These are phyloP conservation scores for Oreochromis aureus DNA, from an alignment of 2,113 vertebrate species.

Conservation along the genomic window DNA sequence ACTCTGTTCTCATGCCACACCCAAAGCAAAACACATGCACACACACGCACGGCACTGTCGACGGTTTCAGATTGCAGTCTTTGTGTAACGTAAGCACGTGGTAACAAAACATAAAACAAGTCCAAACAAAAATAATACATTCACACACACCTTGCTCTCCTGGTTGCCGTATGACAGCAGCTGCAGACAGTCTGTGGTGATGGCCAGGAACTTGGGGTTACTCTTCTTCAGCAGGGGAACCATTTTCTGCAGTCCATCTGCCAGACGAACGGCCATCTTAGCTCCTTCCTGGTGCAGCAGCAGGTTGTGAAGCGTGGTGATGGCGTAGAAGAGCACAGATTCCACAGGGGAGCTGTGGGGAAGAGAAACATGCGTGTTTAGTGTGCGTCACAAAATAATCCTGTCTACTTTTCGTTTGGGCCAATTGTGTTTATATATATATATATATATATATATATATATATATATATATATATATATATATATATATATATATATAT, in stretches of 20 bases:
- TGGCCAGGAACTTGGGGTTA: conserved; percentile 96
- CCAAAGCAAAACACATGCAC: conserved; percentile 17
- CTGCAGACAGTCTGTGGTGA: conserved; percentile 97
- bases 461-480: not conserved
- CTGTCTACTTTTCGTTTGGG: not conserved
- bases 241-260: conserved; percentile 93
- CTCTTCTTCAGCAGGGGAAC: conserved; percentile 94
- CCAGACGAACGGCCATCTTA: conserved; percentile 98
- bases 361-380: not conserved
- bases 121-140: not conserved
- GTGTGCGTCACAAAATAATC: not conserved
- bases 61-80: not conserved
- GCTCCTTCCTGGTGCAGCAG: conserved; percentile 95
- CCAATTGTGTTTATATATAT: not conserved
- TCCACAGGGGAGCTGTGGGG: conserved; percentile 85
- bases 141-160: conserved; percentile 89
- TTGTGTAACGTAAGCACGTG: not conserved
- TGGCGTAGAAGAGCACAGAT: conserved; percentile 94
- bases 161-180: conserved; percentile 96
- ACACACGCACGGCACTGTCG: not conserved
- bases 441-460: too few relatives aligned
- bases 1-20: conserved; percentile 41
- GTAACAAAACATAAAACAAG: not conserved
- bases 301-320: conserved; percentile 97
- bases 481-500: not conserved